Evolutionary conservation across 2,113 vertebrate species (phyloP).

Genomic region (Macquaria australasica): DNA sequence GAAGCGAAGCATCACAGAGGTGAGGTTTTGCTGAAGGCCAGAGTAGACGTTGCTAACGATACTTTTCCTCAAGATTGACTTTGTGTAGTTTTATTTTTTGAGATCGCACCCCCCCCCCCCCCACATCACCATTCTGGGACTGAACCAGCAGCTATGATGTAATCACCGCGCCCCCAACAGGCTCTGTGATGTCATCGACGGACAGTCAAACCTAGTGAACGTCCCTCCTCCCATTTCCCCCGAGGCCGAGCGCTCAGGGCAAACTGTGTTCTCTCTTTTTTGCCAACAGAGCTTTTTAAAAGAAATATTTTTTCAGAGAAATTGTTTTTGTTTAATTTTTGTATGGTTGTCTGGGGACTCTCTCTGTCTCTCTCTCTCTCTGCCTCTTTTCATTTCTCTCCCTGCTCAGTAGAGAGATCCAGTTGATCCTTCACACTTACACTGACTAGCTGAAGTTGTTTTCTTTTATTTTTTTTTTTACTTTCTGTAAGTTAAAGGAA

Average conservation of each 20-base stretch:
- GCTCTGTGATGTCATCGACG: constrained; percentile 22
- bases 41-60: not conserved
- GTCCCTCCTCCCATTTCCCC: not conserved
- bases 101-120: not conserved
- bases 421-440: constrained; percentile 52
- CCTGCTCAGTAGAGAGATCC: constrained; percentile 42
- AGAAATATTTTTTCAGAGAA: constrained; percentile 78
- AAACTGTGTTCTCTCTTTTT: constrained; percentile 63
- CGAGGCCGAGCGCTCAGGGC: constrained; percentile 72
- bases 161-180: not conserved
- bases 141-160: constrained; percentile 27
- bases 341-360: constrained; percentile 52
- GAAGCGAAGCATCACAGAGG: no score
- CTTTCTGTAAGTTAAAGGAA: constrained; percentile 87
- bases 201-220: not conserved
- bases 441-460: constrained; percentile 49
- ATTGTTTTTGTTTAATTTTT: constrained; percentile 69
- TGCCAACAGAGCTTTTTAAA: constrained; percentile 82
- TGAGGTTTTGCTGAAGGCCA: no score
- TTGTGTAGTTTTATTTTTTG: not conserved
- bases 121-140: constrained; percentile 16
- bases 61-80: not conserved
- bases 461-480: constrained; percentile 84
- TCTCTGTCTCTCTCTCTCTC: not conserved
- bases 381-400: not conserved